A percentile compares a stretch with the other conserved stretches of the same genome.
Conservation (phyloP, 2,888 invertebrate genomes). For the Diadegma fenestrale region DNA sequence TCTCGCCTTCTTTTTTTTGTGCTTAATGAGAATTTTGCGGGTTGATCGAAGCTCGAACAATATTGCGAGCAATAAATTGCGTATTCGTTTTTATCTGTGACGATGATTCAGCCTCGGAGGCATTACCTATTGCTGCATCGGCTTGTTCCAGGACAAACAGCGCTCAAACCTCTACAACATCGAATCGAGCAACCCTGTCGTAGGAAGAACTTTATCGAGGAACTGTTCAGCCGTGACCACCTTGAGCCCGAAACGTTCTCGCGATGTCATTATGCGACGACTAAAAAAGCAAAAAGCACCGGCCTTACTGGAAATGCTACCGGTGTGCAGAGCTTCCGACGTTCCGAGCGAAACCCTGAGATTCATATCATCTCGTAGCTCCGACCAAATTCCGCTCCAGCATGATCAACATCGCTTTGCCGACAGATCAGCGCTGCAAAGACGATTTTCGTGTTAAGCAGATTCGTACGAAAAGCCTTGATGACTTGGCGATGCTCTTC, state of each 20-base stretch:
- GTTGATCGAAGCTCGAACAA: neutral
- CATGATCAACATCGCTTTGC: neutral
- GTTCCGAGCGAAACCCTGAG: no score
- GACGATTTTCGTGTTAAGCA: neutral
- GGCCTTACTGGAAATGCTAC: constrained; percentile 79
- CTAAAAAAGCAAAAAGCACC: constrained; percentile 76
- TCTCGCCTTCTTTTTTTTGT: no score
- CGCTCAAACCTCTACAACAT: constrained; percentile 37
- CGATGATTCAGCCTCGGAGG: constrained; percentile 75
- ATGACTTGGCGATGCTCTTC: neutral
- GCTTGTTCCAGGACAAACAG: constrained; percentile 72
- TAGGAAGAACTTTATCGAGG: constrained; percentile 21
- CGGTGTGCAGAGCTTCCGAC: constrained; percentile 18
- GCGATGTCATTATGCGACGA: constrained; percentile 82
- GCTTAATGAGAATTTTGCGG: neutral
- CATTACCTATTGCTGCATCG: constrained; percentile 72
- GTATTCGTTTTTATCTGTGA: constrained; percentile 47
- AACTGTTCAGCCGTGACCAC: constrained; percentile 51
- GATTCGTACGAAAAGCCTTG: neutral
- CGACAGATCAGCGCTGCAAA: neutral
- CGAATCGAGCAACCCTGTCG: neutral
- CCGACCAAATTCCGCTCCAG: neutral
- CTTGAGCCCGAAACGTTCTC: constrained; percentile 73
- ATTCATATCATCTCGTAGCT: neutral
- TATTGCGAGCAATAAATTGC: neutral